Conservation (phyloP, 2,797 vertebrate genomes). For the Aulostomus chinensis region DNA sequence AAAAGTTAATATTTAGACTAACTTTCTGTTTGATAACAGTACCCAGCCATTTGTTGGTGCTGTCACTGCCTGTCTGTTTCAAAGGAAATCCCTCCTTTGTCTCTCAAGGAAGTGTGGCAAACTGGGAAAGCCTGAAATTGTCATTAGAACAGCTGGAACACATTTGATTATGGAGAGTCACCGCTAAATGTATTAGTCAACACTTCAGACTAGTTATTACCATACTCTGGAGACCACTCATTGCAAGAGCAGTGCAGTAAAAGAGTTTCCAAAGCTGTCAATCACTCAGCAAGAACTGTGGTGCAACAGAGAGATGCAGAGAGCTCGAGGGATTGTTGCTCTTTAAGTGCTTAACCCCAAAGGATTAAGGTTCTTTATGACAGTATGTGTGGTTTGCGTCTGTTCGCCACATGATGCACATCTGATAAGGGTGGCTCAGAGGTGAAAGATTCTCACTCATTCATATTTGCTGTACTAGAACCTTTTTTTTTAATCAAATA, state of each 20-base stretch:
- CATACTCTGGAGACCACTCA: conserved; percentile 59
- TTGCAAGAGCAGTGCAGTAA: conserved; percentile 64
- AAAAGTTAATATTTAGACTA: conserved; percentile 61
- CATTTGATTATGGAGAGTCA: conserved; percentile 67
- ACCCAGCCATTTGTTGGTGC: conserved; percentile 65
- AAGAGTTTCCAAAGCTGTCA: conserved; percentile 71
- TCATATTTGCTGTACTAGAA: conserved; percentile 9
- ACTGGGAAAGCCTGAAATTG: conserved; percentile 78
- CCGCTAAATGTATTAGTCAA: conserved; percentile 69
- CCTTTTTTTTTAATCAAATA: conserved; percentile 1
- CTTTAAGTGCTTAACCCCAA: conserved; percentile 64
- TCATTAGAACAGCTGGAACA: conserved; percentile 76
- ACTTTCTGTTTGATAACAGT: conserved; percentile 66
- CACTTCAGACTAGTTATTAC: conserved; percentile 63
- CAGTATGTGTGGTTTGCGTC: conserved; percentile 64
- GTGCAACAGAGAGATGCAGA: conserved; percentile 54
- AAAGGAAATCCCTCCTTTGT: conserved; percentile 86
- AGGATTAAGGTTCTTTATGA: conserved; percentile 69
- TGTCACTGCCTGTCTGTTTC: conserved; percentile 71
- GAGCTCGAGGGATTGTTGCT: conserved; percentile 50
- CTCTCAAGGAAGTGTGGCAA: conserved; percentile 77
- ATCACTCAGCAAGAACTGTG: conserved; percentile 63
- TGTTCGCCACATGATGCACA: conserved; percentile 64
- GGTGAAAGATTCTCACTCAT: too few species aligned
- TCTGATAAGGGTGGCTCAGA: conserved; percentile 66